These are phyloP conservation scores for Hippocampus comes DNA, from an alignment of 2,113 vertebrate species.

Conservation along the genomic window DNA sequence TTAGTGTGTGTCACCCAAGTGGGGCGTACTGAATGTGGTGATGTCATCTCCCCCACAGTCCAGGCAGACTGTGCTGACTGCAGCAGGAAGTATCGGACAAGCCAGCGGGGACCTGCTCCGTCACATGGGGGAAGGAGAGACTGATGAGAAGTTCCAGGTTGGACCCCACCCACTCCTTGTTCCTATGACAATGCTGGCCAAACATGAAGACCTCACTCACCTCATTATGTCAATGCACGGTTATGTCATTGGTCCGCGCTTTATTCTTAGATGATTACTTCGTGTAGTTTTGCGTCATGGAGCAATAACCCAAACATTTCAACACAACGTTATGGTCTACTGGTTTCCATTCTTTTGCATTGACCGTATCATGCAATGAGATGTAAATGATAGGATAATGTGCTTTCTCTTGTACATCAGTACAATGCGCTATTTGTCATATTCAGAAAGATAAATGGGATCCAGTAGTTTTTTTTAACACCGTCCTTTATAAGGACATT, in stretches of 20 bases:
- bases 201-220: constrained; percentile 58
- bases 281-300: constrained; percentile 12
- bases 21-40: constrained; percentile 45
- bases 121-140: constrained; percentile 98
- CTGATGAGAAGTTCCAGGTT: constrained; percentile 96
- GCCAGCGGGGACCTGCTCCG: constrained; percentile 93
- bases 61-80: constrained; percentile 94
- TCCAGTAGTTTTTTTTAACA: not conserved
- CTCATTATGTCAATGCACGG: constrained; percentile 27
- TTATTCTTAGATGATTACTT: constrained; percentile 36
- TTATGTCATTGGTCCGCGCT: constrained; percentile 31
- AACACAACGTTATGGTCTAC: not conserved
- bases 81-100: constrained; percentile 96
- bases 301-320: constrained; percentile 4
- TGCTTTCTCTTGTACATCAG: not conserved
- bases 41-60: constrained; percentile 76
- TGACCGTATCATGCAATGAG: not conserved
- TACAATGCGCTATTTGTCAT: not conserved
- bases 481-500: constrained; percentile 34
- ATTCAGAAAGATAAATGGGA: not conserved
- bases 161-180: constrained; percentile 49
- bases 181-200: constrained; percentile 50
- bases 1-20: constrained; percentile 31
- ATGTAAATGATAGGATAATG: not conserved
- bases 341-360: not conserved